phyloP scores from a whole-genome alignment of 2,797 vertebrate species.

The Microctenopoma lineatum region DNA sequence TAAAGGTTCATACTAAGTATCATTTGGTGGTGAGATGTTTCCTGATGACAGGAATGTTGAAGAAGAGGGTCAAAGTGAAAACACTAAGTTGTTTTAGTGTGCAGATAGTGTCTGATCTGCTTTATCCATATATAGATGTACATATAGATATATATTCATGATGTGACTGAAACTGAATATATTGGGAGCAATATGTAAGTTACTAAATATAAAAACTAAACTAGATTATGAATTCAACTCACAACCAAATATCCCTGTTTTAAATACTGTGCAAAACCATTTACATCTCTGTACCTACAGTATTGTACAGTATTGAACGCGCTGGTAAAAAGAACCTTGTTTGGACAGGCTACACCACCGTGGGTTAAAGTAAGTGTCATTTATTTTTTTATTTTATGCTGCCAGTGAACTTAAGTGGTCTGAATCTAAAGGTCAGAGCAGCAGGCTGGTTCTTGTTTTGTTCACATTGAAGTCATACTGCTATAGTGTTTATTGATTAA shows the following conservation, averaged over 20 bases:
- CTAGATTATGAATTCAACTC: background rate
- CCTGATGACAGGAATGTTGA: slow-evolving; percentile 7
- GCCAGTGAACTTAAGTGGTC: slow-evolving; percentile 10
- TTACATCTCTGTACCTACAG: background rate
- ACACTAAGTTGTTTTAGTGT: background rate
- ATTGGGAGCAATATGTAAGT: background rate
- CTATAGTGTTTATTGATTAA: slow-evolving; percentile 4
- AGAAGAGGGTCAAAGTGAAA: background rate
- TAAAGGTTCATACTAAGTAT: background rate
- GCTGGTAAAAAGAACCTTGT: background rate
- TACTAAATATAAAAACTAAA: background rate
- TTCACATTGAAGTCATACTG: background rate
- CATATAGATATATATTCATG: background rate
- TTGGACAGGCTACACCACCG: background rate
- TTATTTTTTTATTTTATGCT: slow-evolving; percentile 26
- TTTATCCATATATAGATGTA: background rate
- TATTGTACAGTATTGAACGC: background rate
- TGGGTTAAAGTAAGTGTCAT: slow-evolving; percentile 18
- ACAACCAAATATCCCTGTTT: background rate
- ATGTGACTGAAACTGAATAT: no score
- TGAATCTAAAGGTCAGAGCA: slow-evolving; percentile 45
- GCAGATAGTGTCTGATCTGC: background rate
- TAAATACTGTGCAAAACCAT: background rate
- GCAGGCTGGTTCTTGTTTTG: slow-evolving; percentile 11
- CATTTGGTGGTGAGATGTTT: background rate